Evolutionary conservation across 2,113 vertebrate genomes (phyloP), one percentile per base, ranked within the genome.

Genomic region (Indri indri): DNA sequence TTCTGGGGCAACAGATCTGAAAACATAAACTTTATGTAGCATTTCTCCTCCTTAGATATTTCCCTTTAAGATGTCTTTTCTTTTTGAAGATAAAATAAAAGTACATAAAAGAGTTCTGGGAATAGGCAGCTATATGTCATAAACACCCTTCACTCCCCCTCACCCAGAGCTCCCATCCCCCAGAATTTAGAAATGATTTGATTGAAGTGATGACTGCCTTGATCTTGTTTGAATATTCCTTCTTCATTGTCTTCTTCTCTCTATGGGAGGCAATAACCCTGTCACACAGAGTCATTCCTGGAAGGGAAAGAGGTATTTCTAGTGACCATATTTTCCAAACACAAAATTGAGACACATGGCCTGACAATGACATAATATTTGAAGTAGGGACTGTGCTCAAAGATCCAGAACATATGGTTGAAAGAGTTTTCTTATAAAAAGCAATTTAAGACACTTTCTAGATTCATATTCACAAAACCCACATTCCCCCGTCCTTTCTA

Each of bases 51-150:
- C 88, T 96, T 76, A 91, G 95, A 96, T 97, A 97, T 94, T 96
- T 96, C 50, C 54, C 45, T 98, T 98, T 97, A 97, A 93, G 95
- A 96, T 76, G 52, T 40, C 61, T 80, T 97, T 98, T 97, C 96
- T 97, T 97, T 97, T 95, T 97, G 95, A 97, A 97, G 95, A 97
- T 97, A 95, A 96, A 95, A 97, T 95, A 89, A 94, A 97, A 97
- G 73, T 96, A 94, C 96, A 97, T 97, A 94, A 97, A 97, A 98
- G 95, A 96, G 93, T 95, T 97, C 95, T 97, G 90, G 92, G 79
- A 94, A 80, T 91, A 96, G 80, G 93, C 94, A 93, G 59, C 93
- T 94, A 94, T 94, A 93, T 96, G 96, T 96, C 91, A 93, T 97
- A 96, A 96, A 96, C 87, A 97, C 94, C 89, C 91, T 85, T 80